Base-by-base conservation (phyloP, 2,113 vertebrate species). In the Ascaphus truei region DNA sequence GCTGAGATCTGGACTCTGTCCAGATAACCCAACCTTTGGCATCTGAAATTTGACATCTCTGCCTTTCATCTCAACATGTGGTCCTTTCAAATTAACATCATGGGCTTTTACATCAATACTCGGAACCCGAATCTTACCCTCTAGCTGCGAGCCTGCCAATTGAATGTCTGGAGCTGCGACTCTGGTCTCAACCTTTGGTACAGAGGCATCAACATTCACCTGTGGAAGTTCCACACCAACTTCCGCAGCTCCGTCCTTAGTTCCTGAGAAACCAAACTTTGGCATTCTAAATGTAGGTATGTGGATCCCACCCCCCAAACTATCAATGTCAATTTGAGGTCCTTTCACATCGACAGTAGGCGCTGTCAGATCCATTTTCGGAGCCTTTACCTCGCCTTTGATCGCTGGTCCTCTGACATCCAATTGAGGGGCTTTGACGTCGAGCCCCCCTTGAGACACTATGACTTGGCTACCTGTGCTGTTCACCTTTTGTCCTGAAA, bases 221-320 rank as follows among this genome's bases (percentile, higher is more conserved):
- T 22, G 27, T 25, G 13, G 16, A 45, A 26, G 25, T 12, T 37
- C 50, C 4, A 50, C 16, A 27, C 13, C 23, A 41, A 20, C 18
- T 25, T 50, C 23, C n/a, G 30, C 6, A 18, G 27, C 9, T 11
- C 3, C 45, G 7, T 41, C 10, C 8, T 36, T 79, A 26, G 89
- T 93, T 41, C 75, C 78, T 29, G 85, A 89, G 0, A 90, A 84
- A 15, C 85, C 90, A 3, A 93, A 89, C 11, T 79, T 90, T 0
- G 92, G 68, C 58, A 90, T 85, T 34, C 91, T 93, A 3, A 90
- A 74, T 27, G 87, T 90, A 10, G 87, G 88, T 0, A 62, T 5
- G 73, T 89, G 90, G 37, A 91, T 22, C 0, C 76, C 83, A 0
- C 33, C 80, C 33, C 84, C 84, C 0, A 79, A 77, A 1, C 77